Percentiles rank a stretch among this genome's conserved stretches.
Conservation (phyloP, 2,888 invertebrate genomes). For the Teinopalpus imperialis region DNA sequence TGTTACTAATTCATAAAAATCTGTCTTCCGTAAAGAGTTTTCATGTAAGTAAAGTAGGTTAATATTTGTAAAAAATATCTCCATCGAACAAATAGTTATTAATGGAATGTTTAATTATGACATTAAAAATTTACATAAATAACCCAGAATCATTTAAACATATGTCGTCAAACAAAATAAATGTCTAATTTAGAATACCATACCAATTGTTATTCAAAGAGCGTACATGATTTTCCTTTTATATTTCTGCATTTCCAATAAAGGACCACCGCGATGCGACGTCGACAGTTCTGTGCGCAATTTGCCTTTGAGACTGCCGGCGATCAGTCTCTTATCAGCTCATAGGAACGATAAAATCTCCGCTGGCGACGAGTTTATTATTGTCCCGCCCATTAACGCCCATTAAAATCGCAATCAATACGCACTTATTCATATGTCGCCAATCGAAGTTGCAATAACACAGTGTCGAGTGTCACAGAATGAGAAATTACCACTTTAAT, state of each 20-base stretch:
- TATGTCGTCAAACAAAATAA: no score
- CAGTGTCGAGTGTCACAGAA: conserved; percentile 45
- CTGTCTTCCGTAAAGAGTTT: no score
- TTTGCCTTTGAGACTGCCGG: conserved; percentile 78
- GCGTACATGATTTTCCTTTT: conserved; percentile 7
- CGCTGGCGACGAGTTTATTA: conserved; percentile 66
- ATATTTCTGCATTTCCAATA: conserved; percentile 23
- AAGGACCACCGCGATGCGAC: conserved; percentile 52
- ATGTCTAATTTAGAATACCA: background rate
- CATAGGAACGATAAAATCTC: conserved; percentile 71
- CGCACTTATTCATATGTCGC: conserved; percentile 77
- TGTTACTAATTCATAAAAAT: no score
- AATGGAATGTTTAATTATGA: no score
- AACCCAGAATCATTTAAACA: no score
- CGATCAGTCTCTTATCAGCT: conserved; percentile 66
- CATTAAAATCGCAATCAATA: conserved; percentile 78
- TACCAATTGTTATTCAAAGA: conserved; percentile 23
- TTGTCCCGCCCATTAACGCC: conserved; percentile 79
- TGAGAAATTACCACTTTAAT: conserved; percentile 68
- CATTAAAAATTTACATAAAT: no score
- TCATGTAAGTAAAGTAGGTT: no score
- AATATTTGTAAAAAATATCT: no score
- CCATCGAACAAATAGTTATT: no score
- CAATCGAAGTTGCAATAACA: conserved; percentile 29
- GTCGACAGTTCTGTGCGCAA: conserved; percentile 58